These are phyloP conservation scores for Heliocidaris tuberculata DNA, from an alignment of 35 echinoderm and acorn worm species.

Conservation along the genomic window DNA sequence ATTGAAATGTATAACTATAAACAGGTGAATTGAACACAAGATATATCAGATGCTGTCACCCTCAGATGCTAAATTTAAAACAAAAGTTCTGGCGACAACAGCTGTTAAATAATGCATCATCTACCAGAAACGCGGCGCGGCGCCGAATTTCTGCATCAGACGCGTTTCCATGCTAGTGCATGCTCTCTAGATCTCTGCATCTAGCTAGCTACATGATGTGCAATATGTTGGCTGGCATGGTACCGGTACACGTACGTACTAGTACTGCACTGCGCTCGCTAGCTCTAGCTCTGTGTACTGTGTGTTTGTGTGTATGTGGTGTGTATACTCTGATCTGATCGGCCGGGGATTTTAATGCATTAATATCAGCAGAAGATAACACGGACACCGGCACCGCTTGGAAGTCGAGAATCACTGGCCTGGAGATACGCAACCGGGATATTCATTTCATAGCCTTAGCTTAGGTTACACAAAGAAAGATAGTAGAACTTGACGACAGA, in stretches of 20 bases:
- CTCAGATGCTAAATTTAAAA: no score
- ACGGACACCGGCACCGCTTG: background rate
- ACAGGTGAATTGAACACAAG: no score
- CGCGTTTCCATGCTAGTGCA: no score
- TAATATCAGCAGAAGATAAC: conserved; percentile 11
- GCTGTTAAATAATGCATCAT: background rate
- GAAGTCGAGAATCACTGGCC: background rate
- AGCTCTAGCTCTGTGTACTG: no score
- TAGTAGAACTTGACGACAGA: background rate
- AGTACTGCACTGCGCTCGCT: no score
- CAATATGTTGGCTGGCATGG: background rate
- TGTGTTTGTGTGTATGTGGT: no score
- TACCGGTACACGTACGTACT: no score
- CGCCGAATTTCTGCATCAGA: background rate
- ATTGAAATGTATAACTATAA: no score
- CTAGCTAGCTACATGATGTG: background rate
- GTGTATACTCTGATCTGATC: background rate
- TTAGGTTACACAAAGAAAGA: background rate
- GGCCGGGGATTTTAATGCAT: background rate
- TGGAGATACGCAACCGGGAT: background rate
- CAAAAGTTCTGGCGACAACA: background rate
- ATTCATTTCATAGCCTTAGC: background rate
- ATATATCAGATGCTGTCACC: no score
- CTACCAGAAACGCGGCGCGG: background rate
- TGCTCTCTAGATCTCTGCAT: no score